These are phyloP conservation scores for Flexamia atlantica DNA, from an alignment of 2,888 invertebrate genomes.

Conservation along the genomic window DNA sequence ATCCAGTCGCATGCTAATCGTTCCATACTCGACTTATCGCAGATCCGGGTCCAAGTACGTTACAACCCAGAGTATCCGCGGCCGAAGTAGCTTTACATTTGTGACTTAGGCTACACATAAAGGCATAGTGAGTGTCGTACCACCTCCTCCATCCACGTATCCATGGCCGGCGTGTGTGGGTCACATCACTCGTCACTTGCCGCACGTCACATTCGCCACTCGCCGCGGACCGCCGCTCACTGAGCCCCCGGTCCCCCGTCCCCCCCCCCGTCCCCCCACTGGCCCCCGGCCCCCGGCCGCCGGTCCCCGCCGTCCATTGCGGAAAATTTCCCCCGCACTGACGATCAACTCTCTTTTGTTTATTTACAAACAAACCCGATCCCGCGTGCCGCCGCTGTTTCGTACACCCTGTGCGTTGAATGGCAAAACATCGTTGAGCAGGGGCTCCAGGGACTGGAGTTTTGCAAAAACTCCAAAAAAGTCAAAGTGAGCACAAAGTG, in stretches of 20 bases:
- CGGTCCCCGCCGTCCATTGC: conserved; percentile 9
- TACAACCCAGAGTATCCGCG: too few species aligned
- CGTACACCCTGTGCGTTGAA: too few species aligned
- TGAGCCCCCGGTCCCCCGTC: neutral
- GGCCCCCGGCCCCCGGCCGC: neutral
- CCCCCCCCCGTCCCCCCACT: neutral
- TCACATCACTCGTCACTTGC: conserved; percentile 32
- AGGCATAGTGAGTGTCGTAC: conserved; percentile 20
- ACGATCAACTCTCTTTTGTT: neutral
- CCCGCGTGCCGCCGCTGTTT: too few species aligned
- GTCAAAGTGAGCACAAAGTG: too few species aligned
- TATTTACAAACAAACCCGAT: conserved; percentile 9
- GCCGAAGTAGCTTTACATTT: too few species aligned
- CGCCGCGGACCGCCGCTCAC: conserved; percentile 1
- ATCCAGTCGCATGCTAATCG: too few species aligned
- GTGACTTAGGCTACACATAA: too few species aligned
- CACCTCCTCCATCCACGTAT: conserved; percentile 62
- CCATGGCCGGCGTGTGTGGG: conserved; percentile 28
- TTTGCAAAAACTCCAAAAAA: neutral
- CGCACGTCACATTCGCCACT: conserved; percentile 10
- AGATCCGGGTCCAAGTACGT: too few species aligned
- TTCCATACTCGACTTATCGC: too few species aligned
- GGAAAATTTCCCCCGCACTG: neutral
- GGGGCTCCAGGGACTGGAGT: too few species aligned
- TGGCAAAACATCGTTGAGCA: too few species aligned